Base-by-base conservation (phyloP, 2,113 vertebrate species). In the Ranitomeya variabilis region DNA sequence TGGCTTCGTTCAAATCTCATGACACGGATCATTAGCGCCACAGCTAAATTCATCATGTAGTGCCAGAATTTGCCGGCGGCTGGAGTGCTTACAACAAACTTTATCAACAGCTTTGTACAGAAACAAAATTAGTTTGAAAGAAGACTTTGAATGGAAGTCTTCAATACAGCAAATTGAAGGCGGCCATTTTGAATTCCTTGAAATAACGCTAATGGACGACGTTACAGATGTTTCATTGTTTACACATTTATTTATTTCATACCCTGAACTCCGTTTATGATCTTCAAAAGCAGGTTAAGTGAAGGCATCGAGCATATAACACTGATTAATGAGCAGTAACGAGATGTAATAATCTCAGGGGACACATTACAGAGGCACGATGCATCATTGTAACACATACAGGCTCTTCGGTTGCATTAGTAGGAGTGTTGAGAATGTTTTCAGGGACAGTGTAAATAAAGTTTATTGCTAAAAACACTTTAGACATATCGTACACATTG, bases 241-340 rank as follows among this genome's bases (percentile, higher is more conserved):
- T 31, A 4, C 31, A 37, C 7, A 7, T 73, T 73, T 64, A 64
- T 52, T 83, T 54, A n/a, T n/a, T 54, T 84, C 45, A 52, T 54
- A 14, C 66, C 0, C 21, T 51, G 19, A 26, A 69, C 81, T 52
- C 37, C 15, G 15, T n/a, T 52, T 6, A 83, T 83, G 66, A 83
- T 37, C 45, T 23, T 51, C 3, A 83, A 60, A 83, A 26, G 66
- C 67, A 67, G 81, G 81, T 83, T 83, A 83, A 26, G 67, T 26
- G 67, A 13, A 3, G 67, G 23, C 31, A 66, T 21, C 8, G 5
- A 14, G 51, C 52, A 3, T 6, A 6, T 54, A 55, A 71, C 37
- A 71, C 82, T 71, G 82, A 71, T 84, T 84, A 84, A 84, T 71
- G 82, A 84, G 67, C 21, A 26, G 82, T 52, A 54, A 23, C 45